Conservation (phyloP, 2,888 invertebrate species). For the Nineta flava region DNA sequence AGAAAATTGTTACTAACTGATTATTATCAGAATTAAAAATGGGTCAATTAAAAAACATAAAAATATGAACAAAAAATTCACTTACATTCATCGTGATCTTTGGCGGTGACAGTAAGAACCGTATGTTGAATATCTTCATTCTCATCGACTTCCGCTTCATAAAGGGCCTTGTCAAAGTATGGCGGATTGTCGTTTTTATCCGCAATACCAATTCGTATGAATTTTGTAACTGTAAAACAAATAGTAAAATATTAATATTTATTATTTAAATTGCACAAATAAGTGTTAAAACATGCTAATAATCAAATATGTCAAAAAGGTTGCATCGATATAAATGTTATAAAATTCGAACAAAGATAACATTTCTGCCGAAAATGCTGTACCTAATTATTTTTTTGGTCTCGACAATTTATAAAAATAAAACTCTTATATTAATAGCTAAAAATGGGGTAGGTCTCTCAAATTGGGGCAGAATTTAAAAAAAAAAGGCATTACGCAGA, state of each 20-base stretch:
- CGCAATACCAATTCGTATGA: slow-evolving; percentile 94
- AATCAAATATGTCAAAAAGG: background rate
- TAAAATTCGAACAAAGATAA: no score
- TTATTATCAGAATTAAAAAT: no score
- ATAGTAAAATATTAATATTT: slow-evolving; percentile 10
- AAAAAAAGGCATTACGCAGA: no score
- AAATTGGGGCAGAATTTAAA: no score
- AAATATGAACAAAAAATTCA: slow-evolving; percentile 19
- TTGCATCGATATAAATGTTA: background rate
- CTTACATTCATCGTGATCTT: slow-evolving; percentile 98
- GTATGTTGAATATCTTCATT: slow-evolving; percentile 96
- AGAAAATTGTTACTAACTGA: no score
- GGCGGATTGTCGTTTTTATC: slow-evolving; percentile 99
- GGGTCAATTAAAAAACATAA: no score
- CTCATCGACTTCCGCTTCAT: slow-evolving; percentile 95
- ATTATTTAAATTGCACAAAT: no score
- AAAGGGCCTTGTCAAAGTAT: slow-evolving; percentile 90
- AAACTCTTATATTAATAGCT: no score
- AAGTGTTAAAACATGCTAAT: background rate
- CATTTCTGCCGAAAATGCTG: no score
- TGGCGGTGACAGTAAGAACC: slow-evolving; percentile 94
- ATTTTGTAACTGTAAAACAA: slow-evolving; percentile 81
- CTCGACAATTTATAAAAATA: no score
- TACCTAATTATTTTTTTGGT: no score
- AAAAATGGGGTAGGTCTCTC: no score